Percentiles rank a stretch among this genome's conserved stretches.
phyloP scores from a whole-genome alignment of 1,140 invertebrate genomes.

The Diabrotica undecimpunctata region DNA sequence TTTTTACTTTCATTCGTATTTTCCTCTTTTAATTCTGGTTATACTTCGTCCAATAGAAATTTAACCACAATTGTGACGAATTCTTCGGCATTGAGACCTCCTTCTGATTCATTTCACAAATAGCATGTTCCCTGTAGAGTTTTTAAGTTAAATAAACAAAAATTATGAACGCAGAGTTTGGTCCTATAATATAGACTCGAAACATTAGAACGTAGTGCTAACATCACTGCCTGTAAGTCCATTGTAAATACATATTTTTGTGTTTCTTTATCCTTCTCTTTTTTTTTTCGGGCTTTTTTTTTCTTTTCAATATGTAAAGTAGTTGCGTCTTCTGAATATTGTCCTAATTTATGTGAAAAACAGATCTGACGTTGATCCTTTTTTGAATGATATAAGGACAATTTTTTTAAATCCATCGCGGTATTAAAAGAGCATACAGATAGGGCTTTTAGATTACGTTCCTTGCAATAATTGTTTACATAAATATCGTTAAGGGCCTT shows the following conservation, averaged over 20 bases:
- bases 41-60: conserved; percentile 9
- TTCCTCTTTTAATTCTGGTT: not conserved
- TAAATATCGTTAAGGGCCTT: not conserved
- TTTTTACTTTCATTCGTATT: conserved; percentile 4
- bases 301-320: too few relatives aligned
- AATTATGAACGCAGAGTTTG: conserved; percentile 13
- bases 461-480: not conserved
- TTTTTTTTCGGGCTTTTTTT: conserved; percentile 14
- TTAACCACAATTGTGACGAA: conserved; percentile 9
- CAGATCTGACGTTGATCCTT: too few relatives aligned
- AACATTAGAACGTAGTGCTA: conserved; percentile 9
- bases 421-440: not conserved
- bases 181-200: conserved; percentile 8
- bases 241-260: conserved; percentile 7
- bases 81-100: conserved; percentile 10
- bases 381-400: not conserved
- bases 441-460: not conserved
- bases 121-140: conserved; percentile 4
- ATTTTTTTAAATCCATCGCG: not conserved
- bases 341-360: too few relatives aligned
- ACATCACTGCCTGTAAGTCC: conserved; percentile 10
- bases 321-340: too few relatives aligned
- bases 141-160: conserved; percentile 10
- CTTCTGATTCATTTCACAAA: conserved; percentile 12
- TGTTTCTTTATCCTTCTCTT: conserved; percentile 11